A percentile compares a stretch with the other conserved stretches of the same genome.
These are phyloP conservation scores for Dicroscelio sp. DNA, from an alignment of 2,888 invertebrate genomes.

Conservation along the genomic window DNA sequence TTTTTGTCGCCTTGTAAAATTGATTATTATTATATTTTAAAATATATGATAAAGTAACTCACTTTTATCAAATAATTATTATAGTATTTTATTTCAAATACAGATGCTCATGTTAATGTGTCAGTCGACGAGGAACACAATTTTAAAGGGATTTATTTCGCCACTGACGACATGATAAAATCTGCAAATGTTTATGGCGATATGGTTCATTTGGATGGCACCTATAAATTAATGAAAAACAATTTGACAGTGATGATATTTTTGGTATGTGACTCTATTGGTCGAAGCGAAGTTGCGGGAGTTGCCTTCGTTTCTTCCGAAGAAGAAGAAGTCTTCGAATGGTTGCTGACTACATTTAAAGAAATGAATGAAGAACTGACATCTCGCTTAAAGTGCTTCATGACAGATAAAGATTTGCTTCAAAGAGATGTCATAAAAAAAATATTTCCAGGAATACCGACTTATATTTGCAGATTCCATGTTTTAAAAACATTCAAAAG, in stretches of 20 bases:
- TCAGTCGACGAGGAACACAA: background rate
- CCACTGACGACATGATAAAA: constrained; percentile 21
- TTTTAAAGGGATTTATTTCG: constrained; percentile 23
- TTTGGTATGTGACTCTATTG: constrained; percentile 10
- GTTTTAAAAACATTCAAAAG: constrained; percentile 2
- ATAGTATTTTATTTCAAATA: constrained; percentile 22
- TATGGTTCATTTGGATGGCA: constrained; percentile 18
- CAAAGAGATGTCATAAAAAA: background rate
- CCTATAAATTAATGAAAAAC: constrained; percentile 27
- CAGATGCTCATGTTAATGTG: background rate
- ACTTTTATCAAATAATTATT: background rate
- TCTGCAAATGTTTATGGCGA: constrained; percentile 4
- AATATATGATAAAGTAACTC: too few relatives aligned
- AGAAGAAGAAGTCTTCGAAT: constrained; percentile 17
- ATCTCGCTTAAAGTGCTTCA: constrained; percentile 21
- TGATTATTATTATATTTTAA: too few relatives aligned
- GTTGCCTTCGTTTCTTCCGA: background rate
- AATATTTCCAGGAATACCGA: constrained; percentile 1
- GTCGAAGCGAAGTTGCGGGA: constrained; percentile 10
- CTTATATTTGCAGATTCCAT: constrained; percentile 2
- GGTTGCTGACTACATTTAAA: constrained; percentile 3
- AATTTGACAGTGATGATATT: constrained; percentile 30
- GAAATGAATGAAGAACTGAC: background rate
- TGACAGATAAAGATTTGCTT: constrained; percentile 29
- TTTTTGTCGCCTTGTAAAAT: too few relatives aligned